Evolutionary conservation across 2,113 vertebrate genomes (phyloP), one percentile per base, ranked within the genome.

Genomic region (Heterocephalus glaber): DNA sequence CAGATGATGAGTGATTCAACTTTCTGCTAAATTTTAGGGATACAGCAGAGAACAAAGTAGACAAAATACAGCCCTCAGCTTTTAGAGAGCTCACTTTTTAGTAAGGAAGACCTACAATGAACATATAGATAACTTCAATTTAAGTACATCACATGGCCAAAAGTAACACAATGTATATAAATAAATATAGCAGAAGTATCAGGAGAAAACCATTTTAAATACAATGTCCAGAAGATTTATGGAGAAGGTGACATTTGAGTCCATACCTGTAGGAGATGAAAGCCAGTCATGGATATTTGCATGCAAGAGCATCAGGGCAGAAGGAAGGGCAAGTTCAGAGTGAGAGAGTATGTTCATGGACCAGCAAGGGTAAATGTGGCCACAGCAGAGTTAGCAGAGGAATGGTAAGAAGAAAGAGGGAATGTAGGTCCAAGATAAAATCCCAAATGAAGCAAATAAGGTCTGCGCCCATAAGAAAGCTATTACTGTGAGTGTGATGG

Each of bases 1-100:
- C 60, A 96, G 79, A 44, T 94, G 89, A 20, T 74, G 83, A 74
- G 72, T 44, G 20, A 79, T 49, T 89, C 89, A 41, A 35, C 17
- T 94, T 17, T 70, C 85, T 49, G 30, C 24, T 68, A 44, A 83
- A n/a, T 95, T 79, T 60, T 44, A 81, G 13, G 4, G 30, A 52
- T n/a, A 89, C 1, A 74, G 41, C 49, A 54, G 49, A 61, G n/a
- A 82, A 65, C 4, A 77, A 11, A 85, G 30, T 26, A 94, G 47
- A 76, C 8, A 19, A 88, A 65, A 76, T 11, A 41, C 70, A 68
- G 70, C 38, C 44, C 26, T 92, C 22, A 63, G 28, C n/a, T 81
- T 28, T 52, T 30, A 90, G 47, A 24, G 49, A 90, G 24, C 33
- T 89, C 28, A 47, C 30, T 24, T 94, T 58, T 44, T 61, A 41